Conservation (phyloP, 2,888 invertebrate genomes). For the Cinara cedri region DNA sequence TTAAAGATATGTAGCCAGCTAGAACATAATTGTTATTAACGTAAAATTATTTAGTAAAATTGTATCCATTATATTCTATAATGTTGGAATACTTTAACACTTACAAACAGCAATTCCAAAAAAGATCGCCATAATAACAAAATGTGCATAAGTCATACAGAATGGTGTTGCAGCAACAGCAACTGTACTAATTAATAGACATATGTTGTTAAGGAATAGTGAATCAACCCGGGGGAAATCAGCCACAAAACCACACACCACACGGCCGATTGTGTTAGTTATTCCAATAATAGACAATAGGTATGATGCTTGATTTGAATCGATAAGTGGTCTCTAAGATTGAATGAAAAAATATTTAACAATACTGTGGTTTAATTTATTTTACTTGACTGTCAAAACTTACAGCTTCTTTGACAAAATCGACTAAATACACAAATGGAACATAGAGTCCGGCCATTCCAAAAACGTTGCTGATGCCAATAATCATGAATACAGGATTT, state of each 20-base stretch:
- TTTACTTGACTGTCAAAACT: slow-evolving; percentile 34
- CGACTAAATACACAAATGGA: slow-evolving; percentile 93
- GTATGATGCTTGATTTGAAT: slow-evolving; percentile 74
- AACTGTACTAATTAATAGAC: slow-evolving; percentile 87
- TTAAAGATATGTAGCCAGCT: slow-evolving; percentile 97
- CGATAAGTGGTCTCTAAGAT: slow-evolving; percentile 68
- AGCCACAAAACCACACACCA: slow-evolving; percentile 86
- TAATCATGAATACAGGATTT: slow-evolving; percentile 88
- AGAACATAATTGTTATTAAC: slow-evolving; percentile 59
- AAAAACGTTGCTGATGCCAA: slow-evolving; percentile 91
- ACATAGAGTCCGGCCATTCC: slow-evolving; percentile 98
- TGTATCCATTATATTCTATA: neutral
- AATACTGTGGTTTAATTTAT: neutral
- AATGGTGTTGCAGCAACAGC: slow-evolving; percentile 84
- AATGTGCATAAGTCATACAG: slow-evolving; percentile 77
- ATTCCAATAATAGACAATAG: slow-evolving; percentile 85
- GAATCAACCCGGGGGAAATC: slow-evolving; percentile 92
- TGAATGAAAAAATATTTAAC: slow-evolving; percentile 18
- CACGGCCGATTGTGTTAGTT: slow-evolving; percentile 91
- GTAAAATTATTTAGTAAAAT: neutral
- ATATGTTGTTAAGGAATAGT: slow-evolving; percentile 88
- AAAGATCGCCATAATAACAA: slow-evolving; percentile 81
- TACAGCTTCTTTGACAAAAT: slow-evolving; percentile 69
- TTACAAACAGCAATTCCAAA: slow-evolving; percentile 92
- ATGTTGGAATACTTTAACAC: slow-evolving; percentile 62